Base-by-base conservation (phyloP, 2,888 invertebrate species). In the Dasypogon diadema region DNA sequence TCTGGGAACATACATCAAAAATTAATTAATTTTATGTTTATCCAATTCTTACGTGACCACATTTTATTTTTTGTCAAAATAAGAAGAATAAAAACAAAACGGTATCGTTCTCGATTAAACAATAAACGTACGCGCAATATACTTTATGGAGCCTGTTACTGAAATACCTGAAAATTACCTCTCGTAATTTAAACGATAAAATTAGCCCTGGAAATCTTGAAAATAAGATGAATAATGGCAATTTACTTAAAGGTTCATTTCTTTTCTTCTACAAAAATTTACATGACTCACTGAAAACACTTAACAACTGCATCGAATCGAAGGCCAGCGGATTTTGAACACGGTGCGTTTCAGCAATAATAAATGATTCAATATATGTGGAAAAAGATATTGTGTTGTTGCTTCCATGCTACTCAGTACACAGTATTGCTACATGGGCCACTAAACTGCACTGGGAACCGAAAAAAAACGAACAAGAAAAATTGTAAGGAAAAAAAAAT, bases 271-370 rank as follows among this genome's bases (percentile, higher is more conserved):
- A 12, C 12, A 42, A 42, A 12, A 42, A 42, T 42, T 42, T 42
- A 42, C 42, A 42, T 68, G 48, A 68, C 26, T 68, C 46, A 68
- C 24, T 24, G 16, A 65, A 48, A 48, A 48, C 22, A 68, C 48
- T 68, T 68, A 68, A 54, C 54, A 68, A 68, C 65, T 68, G 65
- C 65, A 68, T 24, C 65, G 65, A 68, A 68, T 68, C 65, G 65
- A 68, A 68, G 65, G 65, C 60, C 60, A 60, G 5, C 8, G 12
- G 34, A 60, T 60, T 60, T 60, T 60, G 34, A 37, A 34, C 37
- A 37, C 22, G 34, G 37, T 30, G 42, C 42, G 37, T 60, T 60
- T 60, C 18, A 60, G 58, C 34, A 60, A 60, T 51, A 42, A 42
- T 42, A 6, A 42, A 42, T 42, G 42, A 42, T 42, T 42, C 42